Conservation (phyloP, 2,888 invertebrate species). For the Trichopoda pennipes region DNA sequence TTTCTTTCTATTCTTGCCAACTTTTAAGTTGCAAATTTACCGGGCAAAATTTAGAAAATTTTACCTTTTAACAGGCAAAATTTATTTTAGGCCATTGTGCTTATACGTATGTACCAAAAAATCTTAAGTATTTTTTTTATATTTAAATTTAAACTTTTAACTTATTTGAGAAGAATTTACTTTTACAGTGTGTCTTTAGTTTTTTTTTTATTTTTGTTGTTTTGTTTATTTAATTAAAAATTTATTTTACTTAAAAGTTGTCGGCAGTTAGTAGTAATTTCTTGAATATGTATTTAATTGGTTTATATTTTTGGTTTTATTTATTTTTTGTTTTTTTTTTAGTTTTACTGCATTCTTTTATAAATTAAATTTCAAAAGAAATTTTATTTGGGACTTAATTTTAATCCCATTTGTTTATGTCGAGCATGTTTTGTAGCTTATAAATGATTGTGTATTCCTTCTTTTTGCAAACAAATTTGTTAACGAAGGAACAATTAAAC, state of each 20-base stretch:
- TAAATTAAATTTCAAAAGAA: slow-evolving; percentile 47
- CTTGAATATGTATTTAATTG: slow-evolving; percentile 61
- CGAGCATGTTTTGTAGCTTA: slow-evolving; percentile 64
- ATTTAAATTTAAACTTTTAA: neutral
- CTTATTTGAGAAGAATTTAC: slow-evolving; percentile 24
- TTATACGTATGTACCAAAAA: neutral
- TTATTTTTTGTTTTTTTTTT: neutral
- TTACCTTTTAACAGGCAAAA: too few relatives aligned
- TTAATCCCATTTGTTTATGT: slow-evolving; percentile 70
- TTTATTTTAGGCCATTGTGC: neutral
- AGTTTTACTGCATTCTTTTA: neutral
- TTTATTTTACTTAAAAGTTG: slow-evolving; percentile 35
- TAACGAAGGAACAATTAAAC: slow-evolving; percentile 32
- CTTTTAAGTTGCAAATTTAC: too few relatives aligned
- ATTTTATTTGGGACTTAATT: slow-evolving; percentile 20
- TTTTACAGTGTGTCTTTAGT: neutral
- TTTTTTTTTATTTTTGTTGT: too few relatives aligned
- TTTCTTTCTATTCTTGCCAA: too few relatives aligned
- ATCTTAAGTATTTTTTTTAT: neutral
- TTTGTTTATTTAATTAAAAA: slow-evolving; percentile 12
- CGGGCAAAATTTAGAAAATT: too few relatives aligned
- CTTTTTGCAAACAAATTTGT: slow-evolving; percentile 30
- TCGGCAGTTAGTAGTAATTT: slow-evolving; percentile 60
- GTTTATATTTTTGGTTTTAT: slow-evolving; percentile 48
- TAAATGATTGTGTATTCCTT: slow-evolving; percentile 20